A percentile compares a stretch with the other conserved stretches of the same genome.
phyloP scores from a whole-genome alignment of 2,888 invertebrate species.

The Troilus luridus region DNA sequence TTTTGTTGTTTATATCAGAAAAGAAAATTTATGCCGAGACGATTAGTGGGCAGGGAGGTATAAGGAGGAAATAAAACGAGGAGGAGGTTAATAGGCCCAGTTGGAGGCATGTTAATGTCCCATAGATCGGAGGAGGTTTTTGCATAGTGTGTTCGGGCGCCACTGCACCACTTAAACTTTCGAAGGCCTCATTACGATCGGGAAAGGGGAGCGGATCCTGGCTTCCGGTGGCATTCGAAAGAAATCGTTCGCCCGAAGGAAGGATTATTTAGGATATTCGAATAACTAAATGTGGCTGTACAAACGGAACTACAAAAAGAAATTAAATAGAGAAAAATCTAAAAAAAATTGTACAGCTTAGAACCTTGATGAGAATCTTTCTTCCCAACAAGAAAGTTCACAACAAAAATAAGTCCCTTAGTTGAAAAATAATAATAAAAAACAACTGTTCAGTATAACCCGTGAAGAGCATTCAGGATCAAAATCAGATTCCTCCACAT shows the following conservation, averaged over 20 bases:
- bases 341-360: no score
- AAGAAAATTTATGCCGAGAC: neutral
- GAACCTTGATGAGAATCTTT: no score
- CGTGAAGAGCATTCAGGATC: no score
- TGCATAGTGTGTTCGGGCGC: conserved; percentile 12
- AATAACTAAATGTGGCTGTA: no score
- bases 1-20: neutral
- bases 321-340: no score
- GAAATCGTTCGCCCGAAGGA: neutral
- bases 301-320: no score
- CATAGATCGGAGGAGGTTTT: neutral
- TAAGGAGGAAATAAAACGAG: neutral
- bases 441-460: no score
- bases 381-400: no score
- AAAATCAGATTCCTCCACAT: no score
- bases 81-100: neutral
- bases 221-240: neutral
- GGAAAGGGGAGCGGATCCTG: neutral
- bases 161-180: neutral
- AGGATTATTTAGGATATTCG: no score
- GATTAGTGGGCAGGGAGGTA: neutral
- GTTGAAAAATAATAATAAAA: no score
- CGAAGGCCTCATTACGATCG: neutral
- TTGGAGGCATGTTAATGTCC: neutral
- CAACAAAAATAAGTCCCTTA: no score